Base-by-base conservation (phyloP, 2,888 invertebrate species). In the Amorpha juglandis region DNA sequence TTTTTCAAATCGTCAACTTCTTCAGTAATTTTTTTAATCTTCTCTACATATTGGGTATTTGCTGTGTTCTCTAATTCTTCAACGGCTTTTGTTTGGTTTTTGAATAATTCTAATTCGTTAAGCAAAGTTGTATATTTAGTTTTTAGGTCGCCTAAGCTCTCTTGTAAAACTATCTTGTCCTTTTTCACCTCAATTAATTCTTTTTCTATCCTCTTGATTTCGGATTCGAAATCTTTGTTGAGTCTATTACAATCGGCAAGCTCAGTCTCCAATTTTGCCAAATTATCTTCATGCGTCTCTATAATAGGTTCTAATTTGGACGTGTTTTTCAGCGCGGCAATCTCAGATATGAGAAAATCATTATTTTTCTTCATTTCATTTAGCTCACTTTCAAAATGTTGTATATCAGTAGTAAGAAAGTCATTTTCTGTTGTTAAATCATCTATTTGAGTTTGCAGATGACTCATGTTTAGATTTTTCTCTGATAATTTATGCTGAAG, bases 251-350 rank as follows among this genome's bases (percentile, higher is more conserved):
- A 94, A 76, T 95, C 94, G 63, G 96, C 96, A 62, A 96, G 80
- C 82, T 96, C 95, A 0, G 92, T 89, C 86, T 96, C 96, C 73
- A 96, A 80, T 74, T 95, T 93, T 0, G 94, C 89, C 69, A 96
- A 86, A 71, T 95, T 95, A 74, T 96, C 96, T 88, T 96, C 96
- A 76, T 96, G 96, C 1, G 95, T 94, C 88, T 96, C 96, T 63
- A 95, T 95, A 64, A 96, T 96, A 0, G 96, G 96, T 82, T 96
- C 95, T 72, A 96, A 84, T 73, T 95, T 95, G n/a, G 94, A 93
- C n/a, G 91, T 89, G 78, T 93, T 95, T 78, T 96, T 96, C 64
- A 94, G 92, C 62, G 94, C 93, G 53, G 95, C 93, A 69, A 96
- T 90, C 85, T 96, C 96, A 63, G 94, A 94, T 73, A 96, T 93